Conservation (phyloP, 2,888 invertebrate genomes). For the Sinelater perroti region DNA sequence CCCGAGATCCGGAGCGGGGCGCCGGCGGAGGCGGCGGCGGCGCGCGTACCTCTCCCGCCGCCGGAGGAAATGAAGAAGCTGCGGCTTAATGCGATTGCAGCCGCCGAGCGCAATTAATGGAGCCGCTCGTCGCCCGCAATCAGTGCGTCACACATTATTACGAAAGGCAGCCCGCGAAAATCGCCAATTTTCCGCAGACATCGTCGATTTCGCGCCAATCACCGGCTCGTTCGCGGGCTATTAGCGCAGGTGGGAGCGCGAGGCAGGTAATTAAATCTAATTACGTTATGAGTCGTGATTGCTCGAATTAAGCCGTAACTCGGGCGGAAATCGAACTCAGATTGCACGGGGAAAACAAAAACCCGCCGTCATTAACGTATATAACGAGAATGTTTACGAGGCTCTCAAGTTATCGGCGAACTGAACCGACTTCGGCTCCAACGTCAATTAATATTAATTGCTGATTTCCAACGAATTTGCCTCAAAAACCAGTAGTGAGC, state of each 20-base stretch:
- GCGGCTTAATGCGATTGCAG: constrained; percentile 28
- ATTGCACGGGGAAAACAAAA: constrained; percentile 47
- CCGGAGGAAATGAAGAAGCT: constrained; percentile 32
- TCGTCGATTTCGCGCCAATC: constrained; percentile 37
- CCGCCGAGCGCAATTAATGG: constrained; percentile 26
- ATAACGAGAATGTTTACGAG: constrained; percentile 40
- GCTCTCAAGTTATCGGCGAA: constrained; percentile 35
- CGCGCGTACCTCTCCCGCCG: constrained; percentile 7
- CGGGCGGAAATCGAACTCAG: constrained; percentile 55
- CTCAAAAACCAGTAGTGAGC: constrained; percentile 6
- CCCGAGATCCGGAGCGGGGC: constrained; percentile 19
- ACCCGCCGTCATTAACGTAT: constrained; percentile 39
- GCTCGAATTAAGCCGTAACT: constrained; percentile 53
- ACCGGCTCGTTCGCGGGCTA: constrained; percentile 36
- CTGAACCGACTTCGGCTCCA: constrained; percentile 25
- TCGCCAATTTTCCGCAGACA: constrained; percentile 38
- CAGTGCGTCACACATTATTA: constrained; percentile 27
- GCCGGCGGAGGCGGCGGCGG: background rate
- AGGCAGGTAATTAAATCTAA: constrained; percentile 49
- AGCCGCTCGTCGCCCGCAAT: constrained; percentile 19
- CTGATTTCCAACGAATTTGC: constrained; percentile 19
- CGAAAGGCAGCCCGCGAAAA: constrained; percentile 27
- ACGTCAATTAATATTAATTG: constrained; percentile 36
- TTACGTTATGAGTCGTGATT: constrained; percentile 56
- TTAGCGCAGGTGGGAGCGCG: constrained; percentile 39